Conservation (phyloP, 2,797 vertebrate species). For the Staurois parvus region DNA sequence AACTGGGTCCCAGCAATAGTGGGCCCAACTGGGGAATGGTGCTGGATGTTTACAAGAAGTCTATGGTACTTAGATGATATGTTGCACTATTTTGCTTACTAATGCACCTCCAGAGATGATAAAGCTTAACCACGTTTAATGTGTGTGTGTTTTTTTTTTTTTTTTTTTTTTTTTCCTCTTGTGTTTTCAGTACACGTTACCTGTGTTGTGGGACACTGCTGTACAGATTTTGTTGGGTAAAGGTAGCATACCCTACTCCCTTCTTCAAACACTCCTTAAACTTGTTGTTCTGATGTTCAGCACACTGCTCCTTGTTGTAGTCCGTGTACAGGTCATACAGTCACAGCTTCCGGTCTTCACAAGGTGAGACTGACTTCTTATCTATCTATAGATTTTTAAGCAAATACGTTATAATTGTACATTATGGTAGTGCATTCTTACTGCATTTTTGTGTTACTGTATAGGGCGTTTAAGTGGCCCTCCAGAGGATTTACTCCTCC, state of each 20-base stretch:
- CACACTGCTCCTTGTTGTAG: constrained; percentile 92
- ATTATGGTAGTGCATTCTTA: too few relatives aligned
- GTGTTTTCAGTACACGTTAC: constrained; percentile 88
- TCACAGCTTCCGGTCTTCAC: constrained; percentile 98
- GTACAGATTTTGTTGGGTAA: constrained; percentile 89
- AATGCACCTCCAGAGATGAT: background rate
- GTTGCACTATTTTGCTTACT: too few relatives aligned
- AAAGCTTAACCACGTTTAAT: background rate
- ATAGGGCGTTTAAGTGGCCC: too few relatives aligned
- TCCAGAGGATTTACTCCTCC: too few relatives aligned
- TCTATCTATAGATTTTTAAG: too few relatives aligned
- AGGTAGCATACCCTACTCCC: constrained; percentile 85
- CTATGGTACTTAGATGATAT: too few relatives aligned
- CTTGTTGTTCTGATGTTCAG: constrained; percentile 96
- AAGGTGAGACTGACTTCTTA: constrained; percentile 77
- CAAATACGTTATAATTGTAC: too few relatives aligned
- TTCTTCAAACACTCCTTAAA: constrained; percentile 93
- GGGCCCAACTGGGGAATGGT: too few relatives aligned
- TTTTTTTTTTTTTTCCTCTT: background rate
- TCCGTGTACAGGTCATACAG: constrained; percentile 97
- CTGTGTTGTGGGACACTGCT: constrained; percentile 82
- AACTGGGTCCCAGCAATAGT: too few relatives aligned
- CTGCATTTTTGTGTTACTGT: too few relatives aligned
- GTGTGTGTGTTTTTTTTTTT: background rate
- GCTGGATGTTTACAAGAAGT: too few relatives aligned